Base-by-base conservation (phyloP, 2,797 vertebrate species). In the Syncerus caffer region DNA sequence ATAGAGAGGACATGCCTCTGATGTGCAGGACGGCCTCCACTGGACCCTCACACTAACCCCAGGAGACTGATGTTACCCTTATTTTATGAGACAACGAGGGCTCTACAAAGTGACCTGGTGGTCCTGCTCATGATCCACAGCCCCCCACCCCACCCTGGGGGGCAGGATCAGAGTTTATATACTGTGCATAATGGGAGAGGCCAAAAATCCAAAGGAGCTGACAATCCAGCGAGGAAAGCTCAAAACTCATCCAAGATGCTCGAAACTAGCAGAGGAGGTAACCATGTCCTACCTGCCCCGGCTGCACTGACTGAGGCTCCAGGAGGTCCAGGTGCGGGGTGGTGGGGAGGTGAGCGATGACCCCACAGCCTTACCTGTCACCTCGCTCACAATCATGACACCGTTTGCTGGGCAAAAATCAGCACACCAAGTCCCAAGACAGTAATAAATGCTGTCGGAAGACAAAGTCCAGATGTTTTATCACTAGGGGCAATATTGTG, bases 321-420 rank as follows among this genome's bases (percentile, higher is more conserved):
- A 14, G 45, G 87, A 29, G 29, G 45, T 19, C 25, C 71, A 51
- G 15, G 51, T 27, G 17, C 17, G 16, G 60, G n/a, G 64, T 10
- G 13, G 2, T 21, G 53, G 45, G 47, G 31, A 67, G 15, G 23
- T 1, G 0, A 27, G 16, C 6, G 1, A 79, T 15, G 23, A 12
- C 14, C 50, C 71, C 23, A 14, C 3, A 3, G 3, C 17, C 29
- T 55, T 3, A n/a, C 31, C 25, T 27, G 47, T 25, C 17, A 60
- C 3, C 12, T 78, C 0, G 0, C 60, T 76, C 76, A 29, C 19
- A 34, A 3, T 4, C 3, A 0, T 19, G 38, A 53, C 47, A 19
- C 55, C 2, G 13, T 45, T 86, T 60, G 42, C 86, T 80, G 83
- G 23, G 50, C 58, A 79, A 74, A 86, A 91, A 85, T 27, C 34